These are phyloP conservation scores for Herminia tarsipennalis DNA, from an alignment of 2,888 invertebrate genomes.

Conservation along the genomic window DNA sequence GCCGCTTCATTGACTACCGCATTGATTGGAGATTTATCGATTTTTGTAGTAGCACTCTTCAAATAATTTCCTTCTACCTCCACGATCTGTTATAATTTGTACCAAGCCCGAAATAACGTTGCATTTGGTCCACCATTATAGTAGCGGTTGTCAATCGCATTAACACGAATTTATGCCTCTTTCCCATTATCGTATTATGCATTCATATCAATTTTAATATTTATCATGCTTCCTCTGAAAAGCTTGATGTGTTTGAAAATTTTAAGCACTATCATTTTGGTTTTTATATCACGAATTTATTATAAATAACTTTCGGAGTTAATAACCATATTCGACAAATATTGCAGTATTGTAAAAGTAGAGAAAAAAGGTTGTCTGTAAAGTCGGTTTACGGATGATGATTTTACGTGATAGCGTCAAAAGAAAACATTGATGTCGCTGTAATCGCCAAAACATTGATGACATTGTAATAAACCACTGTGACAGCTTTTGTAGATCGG, in stretches of 20 bases:
- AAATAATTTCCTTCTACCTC: neutral
- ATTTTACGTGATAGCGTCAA: too few relatives aligned
- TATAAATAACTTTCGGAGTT: neutral
- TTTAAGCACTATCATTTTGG: slow-evolving; percentile 6
- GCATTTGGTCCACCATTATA: slow-evolving; percentile 37
- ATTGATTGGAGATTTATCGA: too few relatives aligned
- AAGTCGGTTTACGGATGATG: too few relatives aligned
- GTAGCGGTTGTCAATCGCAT: slow-evolving; percentile 52
- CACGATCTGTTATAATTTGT: slow-evolving; percentile 21
- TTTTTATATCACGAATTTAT: neutral
- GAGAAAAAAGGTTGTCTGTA: too few relatives aligned
- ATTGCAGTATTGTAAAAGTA: too few relatives aligned
- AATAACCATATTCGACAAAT: neutral
- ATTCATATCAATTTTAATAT: slow-evolving; percentile 50
- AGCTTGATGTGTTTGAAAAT: slow-evolving; percentile 11
- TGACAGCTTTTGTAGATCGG: too few relatives aligned
- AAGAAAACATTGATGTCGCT: too few relatives aligned
- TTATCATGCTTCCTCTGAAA: slow-evolving; percentile 26
- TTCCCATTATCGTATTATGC: slow-evolving; percentile 50
- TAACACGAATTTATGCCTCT: slow-evolving; percentile 50
- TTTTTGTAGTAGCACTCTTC: too few relatives aligned
- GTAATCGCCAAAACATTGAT: too few relatives aligned
- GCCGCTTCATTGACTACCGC: too few relatives aligned
- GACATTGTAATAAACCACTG: too few relatives aligned
- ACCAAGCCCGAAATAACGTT: slow-evolving; percentile 25